Conservation (phyloP, 2,888 invertebrate species). For the Spodoptera exigua region DNA sequence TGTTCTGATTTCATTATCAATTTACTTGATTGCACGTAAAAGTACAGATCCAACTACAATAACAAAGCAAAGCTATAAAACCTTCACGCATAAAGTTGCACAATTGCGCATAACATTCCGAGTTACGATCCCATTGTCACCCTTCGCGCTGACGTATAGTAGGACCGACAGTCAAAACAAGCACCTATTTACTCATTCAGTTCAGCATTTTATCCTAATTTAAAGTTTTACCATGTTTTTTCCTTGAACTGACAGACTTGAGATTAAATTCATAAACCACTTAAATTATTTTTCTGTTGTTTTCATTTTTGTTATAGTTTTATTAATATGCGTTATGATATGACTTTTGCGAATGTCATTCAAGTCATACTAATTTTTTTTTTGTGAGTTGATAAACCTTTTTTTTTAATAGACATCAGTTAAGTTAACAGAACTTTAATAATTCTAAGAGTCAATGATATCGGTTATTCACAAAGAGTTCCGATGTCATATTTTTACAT, state of each 20-base stretch:
- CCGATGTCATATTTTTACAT: too few relatives aligned
- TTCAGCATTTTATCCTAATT: constrained; percentile 11
- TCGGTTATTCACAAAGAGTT: too few relatives aligned
- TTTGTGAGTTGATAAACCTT: too few relatives aligned
- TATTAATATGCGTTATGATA: too few relatives aligned
- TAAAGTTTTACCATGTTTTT: constrained; percentile 26
- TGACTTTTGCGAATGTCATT: too few relatives aligned
- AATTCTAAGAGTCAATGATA: too few relatives aligned
- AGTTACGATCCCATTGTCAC: constrained; percentile 22
- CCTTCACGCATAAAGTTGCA: constrained; percentile 17
- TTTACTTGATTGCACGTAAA: too few relatives aligned
- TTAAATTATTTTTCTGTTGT: constrained; percentile 10
- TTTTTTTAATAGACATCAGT: too few relatives aligned
- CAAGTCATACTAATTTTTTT: too few relatives aligned
- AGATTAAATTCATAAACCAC: constrained; percentile 15
- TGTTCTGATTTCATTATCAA: too few relatives aligned
- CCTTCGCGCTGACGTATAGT: constrained; percentile 7
- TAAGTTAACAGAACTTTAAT: too few relatives aligned
- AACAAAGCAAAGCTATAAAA: constrained; percentile 19
- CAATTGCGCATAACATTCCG: constrained; percentile 21
- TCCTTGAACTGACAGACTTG: constrained; percentile 17
- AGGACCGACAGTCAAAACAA: constrained; percentile 19
- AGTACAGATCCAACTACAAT: neutral
- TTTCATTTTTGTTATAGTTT: neutral
- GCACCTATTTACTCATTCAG: constrained; percentile 8